These are phyloP conservation scores for Pocillopora verrucosa DNA, from an alignment of 64 coral and sea anemone species.

Conservation along the genomic window DNA sequence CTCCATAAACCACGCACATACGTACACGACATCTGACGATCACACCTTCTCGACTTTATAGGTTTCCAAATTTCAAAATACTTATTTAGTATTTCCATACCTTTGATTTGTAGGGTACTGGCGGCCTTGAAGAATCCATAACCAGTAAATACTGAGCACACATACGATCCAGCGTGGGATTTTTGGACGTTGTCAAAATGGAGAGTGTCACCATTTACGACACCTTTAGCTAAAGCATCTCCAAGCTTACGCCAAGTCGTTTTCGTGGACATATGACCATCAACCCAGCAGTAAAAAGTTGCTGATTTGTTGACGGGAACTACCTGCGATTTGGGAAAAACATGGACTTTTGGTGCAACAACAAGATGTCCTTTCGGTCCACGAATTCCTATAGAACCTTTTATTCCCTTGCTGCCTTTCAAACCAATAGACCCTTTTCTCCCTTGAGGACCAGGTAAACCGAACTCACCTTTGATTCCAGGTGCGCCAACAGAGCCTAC, in stretches of 20 bases:
- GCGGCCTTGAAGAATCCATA: neutral
- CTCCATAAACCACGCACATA: neutral
- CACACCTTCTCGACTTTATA: too few species aligned
- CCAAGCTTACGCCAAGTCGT: neutral
- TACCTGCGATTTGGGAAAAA: neutral
- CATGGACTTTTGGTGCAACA: neutral
- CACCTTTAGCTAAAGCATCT: neutral
- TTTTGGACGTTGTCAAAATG: neutral
- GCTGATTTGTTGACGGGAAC: neutral
- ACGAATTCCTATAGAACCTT: neutral
- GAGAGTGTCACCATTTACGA: neutral
- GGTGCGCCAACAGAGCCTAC: too few species aligned
- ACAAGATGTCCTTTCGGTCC: conserved; percentile 14
- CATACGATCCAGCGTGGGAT: neutral
- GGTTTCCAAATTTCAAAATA: neutral
- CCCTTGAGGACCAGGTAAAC: neutral
- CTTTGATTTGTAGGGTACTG: neutral
- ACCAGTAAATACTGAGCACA: neutral
- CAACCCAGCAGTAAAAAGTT: conserved; percentile 8
- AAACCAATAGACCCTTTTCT: neutral
- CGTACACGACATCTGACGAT: neutral
- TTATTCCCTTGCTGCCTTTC: neutral
- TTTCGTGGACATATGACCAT: neutral
- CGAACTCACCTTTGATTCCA: neutral
- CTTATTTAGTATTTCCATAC: neutral